phyloP scores from a whole-genome alignment of 2,888 invertebrate species.

The Orgyia antiqua region DNA sequence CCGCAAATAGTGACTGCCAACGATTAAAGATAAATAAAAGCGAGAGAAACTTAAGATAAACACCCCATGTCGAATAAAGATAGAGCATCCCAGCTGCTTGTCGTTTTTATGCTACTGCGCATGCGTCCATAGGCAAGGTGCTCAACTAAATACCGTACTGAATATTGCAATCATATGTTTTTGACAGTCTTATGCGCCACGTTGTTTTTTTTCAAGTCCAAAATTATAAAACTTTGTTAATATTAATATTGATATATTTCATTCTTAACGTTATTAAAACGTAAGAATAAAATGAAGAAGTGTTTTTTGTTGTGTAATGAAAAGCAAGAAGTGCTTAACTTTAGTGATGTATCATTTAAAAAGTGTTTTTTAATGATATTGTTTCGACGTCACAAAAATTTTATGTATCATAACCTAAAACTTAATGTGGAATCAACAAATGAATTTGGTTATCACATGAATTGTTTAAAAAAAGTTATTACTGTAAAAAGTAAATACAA shows the following conservation, averaged over 20 bases:
- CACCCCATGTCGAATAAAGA: constrained; percentile 1
- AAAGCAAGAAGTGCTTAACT: constrained; percentile 4
- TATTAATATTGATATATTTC: too few relatives aligned
- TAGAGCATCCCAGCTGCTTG: constrained; percentile 3
- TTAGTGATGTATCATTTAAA: constrained; percentile 6
- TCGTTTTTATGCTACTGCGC: constrained; percentile 3
- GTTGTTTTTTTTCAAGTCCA: too few relatives aligned
- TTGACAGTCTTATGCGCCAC: too few relatives aligned
- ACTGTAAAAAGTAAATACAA: constrained; percentile 7
- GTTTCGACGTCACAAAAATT: constrained; percentile 1
- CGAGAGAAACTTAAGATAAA: constrained; percentile 1
- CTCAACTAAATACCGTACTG: constrained; percentile 1
- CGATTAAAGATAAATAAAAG: constrained; percentile 1
- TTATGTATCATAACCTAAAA: constrained; percentile 2
- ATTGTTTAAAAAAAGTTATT: constrained; percentile 4
- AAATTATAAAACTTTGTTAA: neutral
- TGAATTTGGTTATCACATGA: constrained; percentile 7
- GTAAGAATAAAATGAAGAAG: constrained; percentile 6
- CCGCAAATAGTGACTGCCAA: constrained; percentile 1
- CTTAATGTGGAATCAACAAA: constrained; percentile 4
- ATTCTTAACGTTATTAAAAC: too few relatives aligned
- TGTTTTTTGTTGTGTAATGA: constrained; percentile 8
- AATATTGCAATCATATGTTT: neutral
- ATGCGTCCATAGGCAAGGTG: constrained; percentile 1
- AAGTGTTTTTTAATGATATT: constrained; percentile 5